Evolutionary conservation across 2,888 invertebrate species (phyloP).

Genomic region (Protula sp.): DNA sequence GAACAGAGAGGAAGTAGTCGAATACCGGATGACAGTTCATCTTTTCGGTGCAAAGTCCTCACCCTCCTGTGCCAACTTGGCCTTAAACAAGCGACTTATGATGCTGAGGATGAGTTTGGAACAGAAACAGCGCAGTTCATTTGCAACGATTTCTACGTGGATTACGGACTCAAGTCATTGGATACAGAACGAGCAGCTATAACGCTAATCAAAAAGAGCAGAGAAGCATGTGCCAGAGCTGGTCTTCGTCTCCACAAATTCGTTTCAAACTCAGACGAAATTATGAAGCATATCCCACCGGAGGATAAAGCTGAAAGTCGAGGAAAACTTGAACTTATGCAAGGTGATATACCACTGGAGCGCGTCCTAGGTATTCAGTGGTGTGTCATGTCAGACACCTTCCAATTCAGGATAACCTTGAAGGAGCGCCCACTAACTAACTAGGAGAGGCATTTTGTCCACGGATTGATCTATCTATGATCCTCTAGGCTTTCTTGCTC

Average conservation of each 20-base stretch:
- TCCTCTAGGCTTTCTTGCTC: no score
- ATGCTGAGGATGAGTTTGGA: slow-evolving; percentile 1
- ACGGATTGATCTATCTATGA: no score
- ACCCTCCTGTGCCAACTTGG: slow-evolving; percentile 10
- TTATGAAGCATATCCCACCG: slow-evolving; percentile 19
- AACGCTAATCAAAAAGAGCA: no score
- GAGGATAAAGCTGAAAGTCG: slow-evolving; percentile 11
- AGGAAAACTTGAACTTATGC: slow-evolving; percentile 10
- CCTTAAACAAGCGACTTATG: neutral
- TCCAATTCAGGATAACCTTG: no score
- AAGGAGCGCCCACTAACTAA: no score
- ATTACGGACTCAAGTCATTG: slow-evolving; percentile 23
- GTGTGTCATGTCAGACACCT: slow-evolving; percentile 18
- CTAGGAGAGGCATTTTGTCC: no score
- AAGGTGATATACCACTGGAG: slow-evolving; percentile 11
- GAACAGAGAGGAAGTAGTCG: no score
- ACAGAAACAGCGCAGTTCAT: slow-evolving; percentile 14
- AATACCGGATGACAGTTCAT: slow-evolving; percentile 7
- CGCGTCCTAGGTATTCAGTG: slow-evolving; percentile 15
- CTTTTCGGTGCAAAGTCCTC: slow-evolving; percentile 7
- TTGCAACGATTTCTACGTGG: slow-evolving; percentile 16
- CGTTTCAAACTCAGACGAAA: slow-evolving; percentile 15
- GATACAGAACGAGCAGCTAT: no score
- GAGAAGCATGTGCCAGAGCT: slow-evolving; percentile 11
- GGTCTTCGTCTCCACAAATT: slow-evolving; percentile 22